Percentiles rank a stretch among this genome's conserved stretches.
Conservation (phyloP, 2,113 vertebrate species). For the Monopterus albus region DNA sequence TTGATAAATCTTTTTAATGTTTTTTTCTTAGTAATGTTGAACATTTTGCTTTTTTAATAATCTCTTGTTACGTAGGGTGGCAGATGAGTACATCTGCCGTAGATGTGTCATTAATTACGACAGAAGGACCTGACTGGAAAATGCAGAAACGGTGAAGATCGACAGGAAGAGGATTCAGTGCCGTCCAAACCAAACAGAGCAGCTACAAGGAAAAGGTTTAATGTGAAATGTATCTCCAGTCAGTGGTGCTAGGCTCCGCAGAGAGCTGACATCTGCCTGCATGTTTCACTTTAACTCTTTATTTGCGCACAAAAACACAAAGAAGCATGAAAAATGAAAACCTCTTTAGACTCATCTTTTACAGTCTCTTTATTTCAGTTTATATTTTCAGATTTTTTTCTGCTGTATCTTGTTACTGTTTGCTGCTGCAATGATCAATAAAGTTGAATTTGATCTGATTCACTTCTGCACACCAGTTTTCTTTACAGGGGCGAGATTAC, state of each 20-base stretch:
- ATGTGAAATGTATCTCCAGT: constrained; percentile 12
- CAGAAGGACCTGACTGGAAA: too few relatives aligned
- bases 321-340: constrained; percentile 34
- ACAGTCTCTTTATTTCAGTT: not conserved
- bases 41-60: not conserved
- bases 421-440: constrained; percentile 71
- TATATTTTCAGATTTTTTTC: not conserved
- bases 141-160: too few relatives aligned
- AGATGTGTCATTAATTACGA: constrained; percentile 6
- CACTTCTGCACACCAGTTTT: constrained; percentile 5
- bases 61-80: not conserved
- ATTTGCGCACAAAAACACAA: constrained; percentile 7
- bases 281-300: constrained; percentile 1
- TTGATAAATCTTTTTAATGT: not conserved
- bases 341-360: not conserved
- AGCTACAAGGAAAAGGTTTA: not conserved
- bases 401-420: constrained; percentile 59
- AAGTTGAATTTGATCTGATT: constrained; percentile 60
- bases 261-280: constrained; percentile 28
- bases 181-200: not conserved
- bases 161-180: too few relatives aligned
- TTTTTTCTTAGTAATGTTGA: too few relatives aligned
- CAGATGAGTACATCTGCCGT: constrained; percentile 6
- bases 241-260: constrained; percentile 42
- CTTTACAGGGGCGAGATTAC: too few relatives aligned